phyloP scores from a whole-genome alignment of 2,797 vertebrate species.

The Sarcophilus harrisii region DNA sequence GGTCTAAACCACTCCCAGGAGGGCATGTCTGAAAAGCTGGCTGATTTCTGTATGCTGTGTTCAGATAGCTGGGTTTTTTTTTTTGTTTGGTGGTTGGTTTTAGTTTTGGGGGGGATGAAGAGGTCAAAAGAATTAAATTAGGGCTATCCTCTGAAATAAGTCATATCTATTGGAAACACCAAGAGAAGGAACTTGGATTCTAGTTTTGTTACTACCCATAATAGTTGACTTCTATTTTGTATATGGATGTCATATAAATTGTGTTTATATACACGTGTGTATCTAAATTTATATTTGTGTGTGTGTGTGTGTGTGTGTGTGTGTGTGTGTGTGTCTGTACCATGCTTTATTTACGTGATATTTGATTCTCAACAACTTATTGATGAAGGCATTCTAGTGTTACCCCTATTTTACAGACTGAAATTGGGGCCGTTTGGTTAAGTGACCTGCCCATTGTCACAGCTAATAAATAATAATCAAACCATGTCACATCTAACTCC shows the following conservation, averaged over 20 bases:
- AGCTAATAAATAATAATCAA: not conserved
- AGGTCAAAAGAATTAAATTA: slow-evolving; percentile 8
- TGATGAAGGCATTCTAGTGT: not conserved
- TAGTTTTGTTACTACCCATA: not conserved
- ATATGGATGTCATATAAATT: not conserved
- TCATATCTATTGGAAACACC: not conserved
- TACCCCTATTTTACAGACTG: not conserved
- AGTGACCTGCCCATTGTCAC: not conserved
- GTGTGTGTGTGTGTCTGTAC: too few species aligned
- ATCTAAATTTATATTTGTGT: accelerated
- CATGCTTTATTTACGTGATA: not conserved
- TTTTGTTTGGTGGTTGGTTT: too few species aligned
- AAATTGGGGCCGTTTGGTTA: not conserved
- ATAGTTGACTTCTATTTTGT: not conserved
- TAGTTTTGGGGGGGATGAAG: not conserved
- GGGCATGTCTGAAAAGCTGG: not conserved
- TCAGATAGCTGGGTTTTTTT: not conserved
- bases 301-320: accelerated
- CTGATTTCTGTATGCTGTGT: not conserved
- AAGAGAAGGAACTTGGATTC: not conserved
- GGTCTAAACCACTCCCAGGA: not conserved
- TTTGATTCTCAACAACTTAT: not conserved
- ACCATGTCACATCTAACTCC: not conserved
- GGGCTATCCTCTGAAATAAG: not conserved
- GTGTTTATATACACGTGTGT: not conserved